Conservation (phyloP, 2,888 invertebrate species). For the Cancer borealis region DNA sequence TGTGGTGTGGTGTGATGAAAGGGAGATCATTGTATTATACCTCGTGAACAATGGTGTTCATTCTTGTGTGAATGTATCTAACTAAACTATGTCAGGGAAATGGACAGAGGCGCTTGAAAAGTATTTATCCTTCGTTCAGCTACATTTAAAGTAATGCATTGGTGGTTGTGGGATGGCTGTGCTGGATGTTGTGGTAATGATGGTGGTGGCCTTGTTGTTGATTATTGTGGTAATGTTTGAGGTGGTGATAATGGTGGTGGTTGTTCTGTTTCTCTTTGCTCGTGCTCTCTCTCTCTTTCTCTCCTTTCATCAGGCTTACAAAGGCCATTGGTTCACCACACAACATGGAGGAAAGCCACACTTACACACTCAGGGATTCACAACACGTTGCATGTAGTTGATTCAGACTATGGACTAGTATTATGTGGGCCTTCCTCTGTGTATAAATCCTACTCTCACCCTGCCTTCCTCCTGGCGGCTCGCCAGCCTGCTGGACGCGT, state of each 20-base stretch:
- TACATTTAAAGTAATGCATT: background rate
- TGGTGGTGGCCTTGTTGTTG: background rate
- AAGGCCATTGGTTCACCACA: background rate
- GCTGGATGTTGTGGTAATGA: background rate
- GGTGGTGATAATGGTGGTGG: background rate
- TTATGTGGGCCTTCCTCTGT: background rate
- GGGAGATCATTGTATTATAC: slow-evolving; percentile 23
- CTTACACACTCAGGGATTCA: background rate
- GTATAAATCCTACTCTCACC: background rate
- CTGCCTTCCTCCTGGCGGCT: background rate
- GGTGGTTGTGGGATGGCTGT: background rate
- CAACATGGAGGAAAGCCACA: background rate
- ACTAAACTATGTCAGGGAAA: background rate
- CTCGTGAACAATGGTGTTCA: background rate
- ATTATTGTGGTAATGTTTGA: too few species aligned
- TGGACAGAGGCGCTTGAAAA: background rate
- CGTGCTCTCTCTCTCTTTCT: background rate
- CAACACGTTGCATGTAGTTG: background rate
- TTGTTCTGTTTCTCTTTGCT: background rate
- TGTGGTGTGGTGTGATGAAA: background rate
- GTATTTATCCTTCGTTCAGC: background rate
- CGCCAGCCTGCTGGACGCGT: background rate
- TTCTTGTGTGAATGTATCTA: background rate
- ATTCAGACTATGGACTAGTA: background rate
- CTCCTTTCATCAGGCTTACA: background rate